Evolutionary conservation across 1,140 invertebrate species (phyloP), one percentile per base, ranked within the genome.

Genomic region (Brachionus sp.): DNA sequence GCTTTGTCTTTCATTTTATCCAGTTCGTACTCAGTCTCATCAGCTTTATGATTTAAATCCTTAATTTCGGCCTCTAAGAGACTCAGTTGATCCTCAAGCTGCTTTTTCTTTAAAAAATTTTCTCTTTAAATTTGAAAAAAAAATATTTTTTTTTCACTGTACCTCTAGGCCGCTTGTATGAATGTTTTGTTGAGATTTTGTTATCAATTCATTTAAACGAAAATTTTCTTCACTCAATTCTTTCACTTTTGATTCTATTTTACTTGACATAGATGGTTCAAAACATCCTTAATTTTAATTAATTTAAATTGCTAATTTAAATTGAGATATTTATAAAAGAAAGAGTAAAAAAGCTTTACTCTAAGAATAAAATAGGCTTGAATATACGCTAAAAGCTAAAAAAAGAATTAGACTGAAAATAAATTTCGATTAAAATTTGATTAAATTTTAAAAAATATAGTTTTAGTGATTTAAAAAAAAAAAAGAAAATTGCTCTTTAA

Each of bases 11-110:
- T 86, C 2, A 95, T 92, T 90, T 96, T 96, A 86, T 94, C 93
- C 23, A 95, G 89, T 87, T 98, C 95, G 88, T 97, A 98, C 87
- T 97, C 95, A 39, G 97, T 88, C 89, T 98, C 96, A 88, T 98
- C 96, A 57, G 97, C 93, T 90, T 96, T 94, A 89, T 98, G 98
- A 87, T 94, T 93, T 46, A 97, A 90, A 87, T 98, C 96, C 25
- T 95, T 96, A 84, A 93, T 94, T 89, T 96, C 93, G 0, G 95
- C 98, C 89, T 98, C 95, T 86, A 95, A 93, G 25, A 93, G 94
- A 37, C 93, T 95, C 75, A 97, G 91, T 25, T 93, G 93, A 87
- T 98, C 96, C 89, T 97, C 94, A 35, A 96, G 88, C 88, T 95
- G 94, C 50, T 95, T 93, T 88, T 96, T 93, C 91, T 93, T 84